Evolutionary conservation across 2,113 vertebrate genomes (phyloP).

Genomic region (Pterocles burchelli): DNA sequence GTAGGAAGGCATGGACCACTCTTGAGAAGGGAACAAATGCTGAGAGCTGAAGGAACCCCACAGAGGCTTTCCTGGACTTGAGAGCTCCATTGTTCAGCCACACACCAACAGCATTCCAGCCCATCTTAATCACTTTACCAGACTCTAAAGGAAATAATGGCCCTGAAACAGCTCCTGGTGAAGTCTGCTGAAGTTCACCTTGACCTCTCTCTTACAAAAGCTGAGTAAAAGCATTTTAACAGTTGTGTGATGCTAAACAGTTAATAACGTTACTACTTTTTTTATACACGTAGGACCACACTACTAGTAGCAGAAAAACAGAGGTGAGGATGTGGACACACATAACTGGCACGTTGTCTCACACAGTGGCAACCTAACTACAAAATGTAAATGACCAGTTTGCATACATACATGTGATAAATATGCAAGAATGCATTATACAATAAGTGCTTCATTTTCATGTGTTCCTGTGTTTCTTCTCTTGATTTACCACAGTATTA

Average conservation of each 20-base stretch:
- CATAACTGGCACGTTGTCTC: neutral
- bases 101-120: neutral
- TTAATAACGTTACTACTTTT: neutral
- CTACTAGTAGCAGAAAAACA: neutral
- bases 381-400: neutral
- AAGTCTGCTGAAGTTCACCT: neutral
- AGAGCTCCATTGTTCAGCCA: neutral
- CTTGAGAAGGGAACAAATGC: neutral
- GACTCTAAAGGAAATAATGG: neutral
- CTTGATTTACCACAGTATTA: neutral
- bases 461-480: neutral
- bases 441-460: neutral
- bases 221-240: neutral
- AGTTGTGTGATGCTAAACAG: neutral
- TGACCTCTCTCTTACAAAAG: neutral
- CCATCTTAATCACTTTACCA: neutral
- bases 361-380: neutral
- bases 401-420: neutral
- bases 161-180: fast-evolving
- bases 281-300: neutral
- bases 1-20: fast-evolving
- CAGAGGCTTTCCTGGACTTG: neutral
- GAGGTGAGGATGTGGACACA: neutral
- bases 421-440: neutral
- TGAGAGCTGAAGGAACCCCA: neutral